Base-by-base conservation (phyloP, 2,888 invertebrate genomes). In the Leptarthrus brevirostris region DNA sequence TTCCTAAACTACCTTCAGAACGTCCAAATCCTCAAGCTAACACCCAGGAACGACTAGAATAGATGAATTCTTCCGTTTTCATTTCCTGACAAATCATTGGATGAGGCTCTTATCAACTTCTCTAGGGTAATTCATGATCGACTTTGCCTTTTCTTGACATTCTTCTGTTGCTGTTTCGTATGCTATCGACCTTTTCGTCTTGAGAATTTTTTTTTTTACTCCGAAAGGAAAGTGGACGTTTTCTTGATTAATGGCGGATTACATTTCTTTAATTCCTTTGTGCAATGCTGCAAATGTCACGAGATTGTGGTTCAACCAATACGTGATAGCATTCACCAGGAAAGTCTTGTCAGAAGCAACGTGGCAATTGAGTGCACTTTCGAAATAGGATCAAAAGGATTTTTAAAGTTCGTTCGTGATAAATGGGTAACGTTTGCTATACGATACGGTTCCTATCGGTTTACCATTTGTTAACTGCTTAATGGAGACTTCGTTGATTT, bases 81-180 rank as follows among this genome's bases (percentile, higher is more conserved):
- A 66, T 47, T 66, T 66, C 64, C 70, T 71, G 70, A 54, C 70
- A 71, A 71, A 71, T 71, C 70, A 71, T 54, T 54, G 14, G 52
- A 71, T 71, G 54, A 71, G 36, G 70, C 18, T 71, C 70, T 71
- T 71, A 71, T 71, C 70, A 70, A 40, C 70, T 58, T 36, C 58
- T 36, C 58, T 20, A 36, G 30, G 34, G 36, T 36, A 34, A 58
- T 30, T 58, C 58, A 34, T 20, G 58, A 58, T 58, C 36, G 36
- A 58, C 16, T 58, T 58, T 34, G 58, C 58, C 10, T 49, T 20
- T 16, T 14, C 20, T 10, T 34, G 30, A 16, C 58, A 34, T n/a
- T 58, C 22, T 56, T 34, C 30, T 34, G 18, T 20, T 16, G 58
- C 34, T 36, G 10, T 36, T 58, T 58, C 58, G 58, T 56, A 16